A percentile compares a stretch with the other conserved stretches of the same genome.
Evolutionary conservation across 2,888 invertebrate genomes (phyloP).

Genomic region (Tetranychus piercei): DNA sequence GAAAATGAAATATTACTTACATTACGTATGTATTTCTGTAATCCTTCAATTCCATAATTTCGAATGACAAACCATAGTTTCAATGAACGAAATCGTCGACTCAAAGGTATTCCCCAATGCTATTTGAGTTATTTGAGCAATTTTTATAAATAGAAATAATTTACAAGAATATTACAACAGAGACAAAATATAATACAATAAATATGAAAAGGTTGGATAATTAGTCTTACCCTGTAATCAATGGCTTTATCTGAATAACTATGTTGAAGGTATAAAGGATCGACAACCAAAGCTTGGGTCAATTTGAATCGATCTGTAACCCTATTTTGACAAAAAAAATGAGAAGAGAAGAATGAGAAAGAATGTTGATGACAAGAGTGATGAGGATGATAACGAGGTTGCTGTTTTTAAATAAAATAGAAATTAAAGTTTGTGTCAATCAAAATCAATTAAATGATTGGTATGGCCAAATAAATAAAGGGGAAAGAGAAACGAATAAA

Average conservation of each 20-base stretch:
- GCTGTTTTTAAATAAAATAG: conserved; percentile 1
- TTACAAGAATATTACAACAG: not conserved
- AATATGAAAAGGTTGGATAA: not conserved
- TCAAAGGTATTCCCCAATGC: conserved; percentile 71
- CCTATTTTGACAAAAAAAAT: conserved; percentile 31
- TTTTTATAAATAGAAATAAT: not conserved
- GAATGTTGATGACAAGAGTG: not conserved
- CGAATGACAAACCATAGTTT: conserved; percentile 86
- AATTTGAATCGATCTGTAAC: conserved; percentile 71
- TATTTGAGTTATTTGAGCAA: conserved; percentile 31
- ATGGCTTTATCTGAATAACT: conserved; percentile 47
- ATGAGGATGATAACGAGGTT: not conserved
- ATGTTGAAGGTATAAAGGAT: conserved; percentile 92
- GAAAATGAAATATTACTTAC: conserved; percentile 33
- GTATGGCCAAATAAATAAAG: too few relatives aligned
- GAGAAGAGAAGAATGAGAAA: not conserved
- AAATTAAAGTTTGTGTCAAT: not conserved
- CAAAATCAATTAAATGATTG: not conserved
- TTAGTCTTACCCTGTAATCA: conserved; percentile 34
- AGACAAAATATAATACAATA: not conserved
- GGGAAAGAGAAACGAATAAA: too few relatives aligned
- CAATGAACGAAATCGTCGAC: conserved; percentile 65
- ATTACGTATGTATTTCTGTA: conserved; percentile 55
- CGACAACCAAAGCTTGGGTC: conserved; percentile 87
- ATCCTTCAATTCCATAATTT: conserved; percentile 54